A percentile compares a stretch with the other conserved stretches of the same genome.
Evolutionary conservation across 2,888 invertebrate species (phyloP).

Genomic region (Tetheella fluctuosa): DNA sequence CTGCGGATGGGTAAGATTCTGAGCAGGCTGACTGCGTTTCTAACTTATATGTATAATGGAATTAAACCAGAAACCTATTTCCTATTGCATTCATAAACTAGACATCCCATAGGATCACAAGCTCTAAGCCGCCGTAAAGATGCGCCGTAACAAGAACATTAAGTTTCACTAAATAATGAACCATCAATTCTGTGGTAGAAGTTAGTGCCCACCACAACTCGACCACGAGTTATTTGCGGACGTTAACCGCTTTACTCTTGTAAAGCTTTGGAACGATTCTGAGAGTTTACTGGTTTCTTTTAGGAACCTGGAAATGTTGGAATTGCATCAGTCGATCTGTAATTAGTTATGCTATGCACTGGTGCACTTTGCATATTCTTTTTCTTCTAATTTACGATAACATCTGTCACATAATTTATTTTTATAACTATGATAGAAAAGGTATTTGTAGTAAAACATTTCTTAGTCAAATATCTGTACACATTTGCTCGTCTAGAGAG

Average conservation of each 20-base stretch:
- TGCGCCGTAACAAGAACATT: constrained; percentile 27
- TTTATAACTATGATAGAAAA: neutral
- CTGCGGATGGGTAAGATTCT: too few species aligned
- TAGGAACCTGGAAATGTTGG: neutral
- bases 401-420: too few species aligned
- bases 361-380: too few species aligned
- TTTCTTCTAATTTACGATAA: too few species aligned
- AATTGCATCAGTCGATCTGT: too few species aligned
- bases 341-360: too few species aligned
- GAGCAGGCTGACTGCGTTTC: neutral
- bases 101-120: neutral
- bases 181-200: constrained; percentile 36
- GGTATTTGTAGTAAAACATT: neutral
- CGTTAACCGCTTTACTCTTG: neutral
- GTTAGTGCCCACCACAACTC: constrained; percentile 31
- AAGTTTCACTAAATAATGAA: constrained; percentile 37
- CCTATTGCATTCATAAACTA: neutral
- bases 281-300: neutral
- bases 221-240: neutral
- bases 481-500: constrained; percentile 14
- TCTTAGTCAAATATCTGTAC: constrained; percentile 15
- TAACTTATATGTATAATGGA: neutral
- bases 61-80: neutral
- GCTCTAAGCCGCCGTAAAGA: constrained; percentile 38
- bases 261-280: neutral